phyloP scores from a whole-genome alignment of 2,113 vertebrate genomes.

The Promerops cafer region DNA sequence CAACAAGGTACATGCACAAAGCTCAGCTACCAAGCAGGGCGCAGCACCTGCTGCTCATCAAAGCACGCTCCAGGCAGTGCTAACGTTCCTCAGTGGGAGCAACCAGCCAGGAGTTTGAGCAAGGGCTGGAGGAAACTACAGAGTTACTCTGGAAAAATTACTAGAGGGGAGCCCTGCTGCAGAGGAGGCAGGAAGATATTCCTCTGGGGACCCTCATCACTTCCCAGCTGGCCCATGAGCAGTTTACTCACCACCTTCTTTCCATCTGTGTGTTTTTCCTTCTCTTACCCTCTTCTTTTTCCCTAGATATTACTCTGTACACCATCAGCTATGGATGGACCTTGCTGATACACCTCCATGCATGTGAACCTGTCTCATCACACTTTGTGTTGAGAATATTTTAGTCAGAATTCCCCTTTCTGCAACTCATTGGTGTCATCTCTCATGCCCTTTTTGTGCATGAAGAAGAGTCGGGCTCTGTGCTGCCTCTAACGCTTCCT shows the following conservation, averaged over 20 bases:
- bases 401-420: not conserved
- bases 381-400: not conserved
- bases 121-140: not conserved
- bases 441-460: not conserved
- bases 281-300: not conserved
- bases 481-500: not conserved
- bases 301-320: not conserved
- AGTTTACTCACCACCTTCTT: not conserved
- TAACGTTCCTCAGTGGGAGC: rapidly evolving
- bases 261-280: not conserved
- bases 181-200: not conserved
- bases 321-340: not conserved
- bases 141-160: not conserved
- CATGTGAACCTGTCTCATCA: not conserved
- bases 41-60: not conserved
- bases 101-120: not conserved
- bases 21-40: not conserved
- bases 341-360: not conserved
- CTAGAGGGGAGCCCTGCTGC: not conserved
- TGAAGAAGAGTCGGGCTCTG: not conserved
- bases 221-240: not conserved
- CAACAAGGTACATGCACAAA: not conserved
- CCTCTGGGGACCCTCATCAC: not conserved
- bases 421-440: not conserved
- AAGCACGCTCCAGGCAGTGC: not conserved